Evolutionary conservation across 2,888 invertebrate genomes (phyloP).

Genomic region (Dynastes grantii): DNA sequence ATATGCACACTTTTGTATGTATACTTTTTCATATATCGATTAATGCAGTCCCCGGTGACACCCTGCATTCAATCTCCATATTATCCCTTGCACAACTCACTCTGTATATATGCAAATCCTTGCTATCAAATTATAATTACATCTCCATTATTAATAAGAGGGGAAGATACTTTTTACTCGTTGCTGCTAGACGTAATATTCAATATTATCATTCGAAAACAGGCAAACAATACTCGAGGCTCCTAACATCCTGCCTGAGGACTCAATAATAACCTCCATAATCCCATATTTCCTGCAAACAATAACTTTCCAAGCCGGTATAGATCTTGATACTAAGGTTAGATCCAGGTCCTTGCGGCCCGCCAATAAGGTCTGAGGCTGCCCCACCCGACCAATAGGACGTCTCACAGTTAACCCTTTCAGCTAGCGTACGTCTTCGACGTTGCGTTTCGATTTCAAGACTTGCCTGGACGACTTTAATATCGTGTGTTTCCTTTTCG

Average conservation of each 20-base stretch:
- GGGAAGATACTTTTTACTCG: not conserved
- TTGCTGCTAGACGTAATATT: slow-evolving; percentile 39
- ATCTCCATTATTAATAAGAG: not conserved
- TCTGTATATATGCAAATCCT: not conserved
- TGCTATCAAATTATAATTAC: not conserved
- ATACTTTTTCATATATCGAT: too few species aligned
- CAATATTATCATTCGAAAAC: slow-evolving; percentile 57
- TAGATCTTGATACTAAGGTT: slow-evolving; percentile 70
- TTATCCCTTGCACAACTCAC: too few species aligned
- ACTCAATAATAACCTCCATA: slow-evolving; percentile 64
- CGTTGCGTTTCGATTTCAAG: slow-evolving; percentile 51
- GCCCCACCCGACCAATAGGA: slow-evolving; percentile 71
- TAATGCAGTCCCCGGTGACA: too few species aligned
- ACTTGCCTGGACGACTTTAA: slow-evolving; percentile 61
- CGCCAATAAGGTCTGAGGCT: slow-evolving; percentile 71
- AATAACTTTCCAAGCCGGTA: slow-evolving; percentile 64
- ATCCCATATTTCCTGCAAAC: slow-evolving; percentile 67
- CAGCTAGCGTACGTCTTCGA: slow-evolving; percentile 49
- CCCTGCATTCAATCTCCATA: too few species aligned
- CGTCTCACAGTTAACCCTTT: slow-evolving; percentile 69
- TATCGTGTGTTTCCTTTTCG: slow-evolving; percentile 65
- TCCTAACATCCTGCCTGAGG: slow-evolving; percentile 60
- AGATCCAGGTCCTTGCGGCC: slow-evolving; percentile 68
- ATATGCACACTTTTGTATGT: too few species aligned
- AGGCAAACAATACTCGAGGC: slow-evolving; percentile 59